phyloP scores from a whole-genome alignment of 1,140 invertebrate genomes.

The Drosophila punjabiensis region DNA sequence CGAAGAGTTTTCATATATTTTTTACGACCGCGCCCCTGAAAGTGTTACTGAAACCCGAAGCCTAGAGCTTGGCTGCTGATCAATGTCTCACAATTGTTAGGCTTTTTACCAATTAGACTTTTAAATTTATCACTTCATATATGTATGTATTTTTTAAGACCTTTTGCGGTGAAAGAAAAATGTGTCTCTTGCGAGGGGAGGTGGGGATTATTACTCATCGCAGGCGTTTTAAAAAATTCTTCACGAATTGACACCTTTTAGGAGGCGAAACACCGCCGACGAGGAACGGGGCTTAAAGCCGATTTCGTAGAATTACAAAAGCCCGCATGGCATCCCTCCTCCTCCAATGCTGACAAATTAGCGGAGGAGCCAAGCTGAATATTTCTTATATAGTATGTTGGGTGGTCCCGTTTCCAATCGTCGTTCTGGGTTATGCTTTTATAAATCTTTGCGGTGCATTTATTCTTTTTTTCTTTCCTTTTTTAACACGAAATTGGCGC shows the following conservation, averaged over 20 bases:
- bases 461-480: conserved; percentile 8
- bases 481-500: conserved; percentile 69
- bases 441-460: conserved; percentile 54
- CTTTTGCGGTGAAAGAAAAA: conserved; percentile 39
- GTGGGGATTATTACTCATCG: conserved; percentile 73
- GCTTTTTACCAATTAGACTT: conserved; percentile 66
- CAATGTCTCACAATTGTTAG: conserved; percentile 67
- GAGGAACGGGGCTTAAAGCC: conserved; percentile 57
- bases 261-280: conserved; percentile 9
- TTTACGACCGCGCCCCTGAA: conserved; percentile 29
- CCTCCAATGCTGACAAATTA: conserved; percentile 69
- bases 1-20: conserved; percentile 41
- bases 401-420: conserved; percentile 59
- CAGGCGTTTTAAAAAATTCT: conserved; percentile 77
- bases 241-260: conserved; percentile 79
- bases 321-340: conserved; percentile 25
- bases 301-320: conserved; percentile 80
- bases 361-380: conserved; percentile 39
- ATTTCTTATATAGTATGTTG: conserved; percentile 33
- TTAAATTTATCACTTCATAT: conserved; percentile 67
- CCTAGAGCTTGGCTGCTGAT: conserved; percentile 33
- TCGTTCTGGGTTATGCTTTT: conserved; percentile 47
- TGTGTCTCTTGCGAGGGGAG: conserved; percentile 12
- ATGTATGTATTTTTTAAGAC: conserved; percentile 30
- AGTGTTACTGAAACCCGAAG: conserved; percentile 20